Evolutionary conservation across 2,797 vertebrate species (phyloP), one percentile per base, ranked within the genome.

Genomic region (Podarcis siculus): DNA sequence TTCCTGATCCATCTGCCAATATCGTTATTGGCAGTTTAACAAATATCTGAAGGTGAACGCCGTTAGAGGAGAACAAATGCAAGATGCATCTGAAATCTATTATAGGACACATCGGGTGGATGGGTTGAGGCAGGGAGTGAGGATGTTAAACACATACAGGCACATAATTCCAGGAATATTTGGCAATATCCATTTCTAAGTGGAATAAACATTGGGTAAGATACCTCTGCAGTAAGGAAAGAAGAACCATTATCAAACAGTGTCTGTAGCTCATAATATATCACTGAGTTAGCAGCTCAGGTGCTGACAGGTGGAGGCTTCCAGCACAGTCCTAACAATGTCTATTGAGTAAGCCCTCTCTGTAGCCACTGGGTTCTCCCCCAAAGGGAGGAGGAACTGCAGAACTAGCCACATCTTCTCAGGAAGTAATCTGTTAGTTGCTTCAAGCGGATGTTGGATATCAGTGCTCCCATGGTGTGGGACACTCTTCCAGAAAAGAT

Each of bases 21-120:
- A 85, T 49, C 75, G 6, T 82, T 71, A 86, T 42, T 91, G 61
- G 71, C 55, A 92, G 35, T 73, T 90, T 92, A 86, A 92, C n/a
- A 88, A 82, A 83, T 7, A 93, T 88, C 73, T 89, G 79, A 93
- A 94, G 79, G 72, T 86, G 66, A 92, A 81, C 2, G 90, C 9
- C 88, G 30, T 80, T 85, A 86, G 58, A 80, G 19, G 86, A 95
- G 85, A 90, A 61, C 37, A 55, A 10, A 0, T 1, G 67, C 42
- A 84, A 23, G 3, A 86, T 61, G 42, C n/a, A 86, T 58, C 89
- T 58, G 7, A 91, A 89, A 66, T 79, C 79, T 73, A 75, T 90
- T 71, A 89, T 90, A 30, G 15, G 6, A 87, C 76, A 49, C 13
- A 5, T 76, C 82, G 75, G 58, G 85, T 15, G 25, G 2, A 17